phyloP scores from a whole-genome alignment of 2,797 vertebrate species.

The Craterocephalus amniculus region DNA sequence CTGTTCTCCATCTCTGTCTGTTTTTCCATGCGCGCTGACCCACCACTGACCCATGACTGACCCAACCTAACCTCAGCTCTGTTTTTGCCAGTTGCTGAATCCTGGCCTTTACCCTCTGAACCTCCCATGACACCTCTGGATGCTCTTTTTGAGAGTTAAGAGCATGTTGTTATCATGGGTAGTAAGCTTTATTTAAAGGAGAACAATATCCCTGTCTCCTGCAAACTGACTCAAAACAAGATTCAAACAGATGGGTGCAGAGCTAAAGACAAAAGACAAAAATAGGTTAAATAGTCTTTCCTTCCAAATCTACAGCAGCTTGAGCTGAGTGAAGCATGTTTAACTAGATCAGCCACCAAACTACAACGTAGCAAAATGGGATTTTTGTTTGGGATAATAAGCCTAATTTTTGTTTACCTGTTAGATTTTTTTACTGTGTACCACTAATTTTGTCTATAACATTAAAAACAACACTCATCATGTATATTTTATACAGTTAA shows the following conservation, averaged over 20 bases:
- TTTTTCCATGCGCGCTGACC: constrained; percentile 34
- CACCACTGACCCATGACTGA: constrained; percentile 42
- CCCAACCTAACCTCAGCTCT: constrained; percentile 56
- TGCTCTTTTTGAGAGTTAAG: constrained; percentile 39
- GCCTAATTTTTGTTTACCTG: not conserved
- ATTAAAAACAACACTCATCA: not conserved
- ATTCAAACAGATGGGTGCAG: constrained; percentile 13
- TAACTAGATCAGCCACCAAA: not conserved
- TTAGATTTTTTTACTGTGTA: not conserved
- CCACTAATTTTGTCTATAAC: not conserved
- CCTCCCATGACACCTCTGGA: constrained; percentile 40
- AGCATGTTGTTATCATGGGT: constrained; percentile 52
- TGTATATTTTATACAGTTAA: too few species aligned
- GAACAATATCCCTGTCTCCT: constrained; percentile 17
- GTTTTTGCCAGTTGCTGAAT: constrained; percentile 52
- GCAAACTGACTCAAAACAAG: constrained; percentile 15
- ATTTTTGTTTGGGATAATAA: not conserved
- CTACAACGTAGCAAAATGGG: not conserved
- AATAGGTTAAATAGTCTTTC: not conserved
- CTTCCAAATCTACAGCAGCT: not conserved
- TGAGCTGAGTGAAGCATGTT: not conserved
- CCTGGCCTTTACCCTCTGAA: constrained; percentile 46
- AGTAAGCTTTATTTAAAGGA: constrained; percentile 38
- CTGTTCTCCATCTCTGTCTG: constrained; percentile 26
- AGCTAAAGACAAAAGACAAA: constrained; percentile 12